A percentile compares a stretch with the other conserved stretches of the same genome.
Evolutionary conservation across 2,797 vertebrate species (phyloP).

Genomic region (Clamator glandarius): DNA sequence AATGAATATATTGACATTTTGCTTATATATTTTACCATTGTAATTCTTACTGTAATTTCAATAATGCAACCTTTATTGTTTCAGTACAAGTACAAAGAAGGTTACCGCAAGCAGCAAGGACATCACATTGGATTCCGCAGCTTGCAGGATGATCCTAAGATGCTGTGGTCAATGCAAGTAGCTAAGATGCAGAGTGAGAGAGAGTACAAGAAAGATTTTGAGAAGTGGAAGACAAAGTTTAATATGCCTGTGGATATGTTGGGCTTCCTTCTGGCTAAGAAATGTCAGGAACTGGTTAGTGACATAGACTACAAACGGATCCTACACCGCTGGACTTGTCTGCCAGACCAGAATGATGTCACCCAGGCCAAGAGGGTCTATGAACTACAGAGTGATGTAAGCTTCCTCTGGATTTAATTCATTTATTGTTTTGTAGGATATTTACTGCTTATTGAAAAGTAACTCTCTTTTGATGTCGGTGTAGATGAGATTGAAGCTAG

Average conservation of each 20-base stretch:
- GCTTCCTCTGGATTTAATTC: constrained; percentile 32
- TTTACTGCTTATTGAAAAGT: not conserved
- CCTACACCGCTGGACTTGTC: constrained; percentile 86
- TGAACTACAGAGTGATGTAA: constrained; percentile 87
- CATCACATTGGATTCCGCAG: constrained; percentile 91
- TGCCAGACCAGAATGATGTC: constrained; percentile 87
- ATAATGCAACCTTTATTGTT: not conserved
- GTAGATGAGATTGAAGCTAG: not conserved
- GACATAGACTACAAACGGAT: constrained; percentile 81
- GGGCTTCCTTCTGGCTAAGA: constrained; percentile 85
- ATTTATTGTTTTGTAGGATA: not conserved
- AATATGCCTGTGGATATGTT: constrained; percentile 92
- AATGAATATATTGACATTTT: not conserved
- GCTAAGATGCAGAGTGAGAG: constrained; percentile 92
- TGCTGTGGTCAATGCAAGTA: constrained; percentile 91
- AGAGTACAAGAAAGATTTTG: constrained; percentile 93
- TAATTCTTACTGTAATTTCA: not conserved
- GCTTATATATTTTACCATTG: not conserved
- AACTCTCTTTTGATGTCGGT: not conserved
- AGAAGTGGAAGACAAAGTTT: constrained; percentile 92
- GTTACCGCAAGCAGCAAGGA: constrained; percentile 88
- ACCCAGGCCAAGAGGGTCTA: constrained; percentile 83
- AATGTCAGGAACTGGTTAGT: constrained; percentile 86
- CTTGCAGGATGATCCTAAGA: constrained; percentile 92
- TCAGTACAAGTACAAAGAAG: constrained; percentile 94